phyloP scores from a whole-genome alignment of 2,888 invertebrate genomes.

The Globia sparganii region DNA sequence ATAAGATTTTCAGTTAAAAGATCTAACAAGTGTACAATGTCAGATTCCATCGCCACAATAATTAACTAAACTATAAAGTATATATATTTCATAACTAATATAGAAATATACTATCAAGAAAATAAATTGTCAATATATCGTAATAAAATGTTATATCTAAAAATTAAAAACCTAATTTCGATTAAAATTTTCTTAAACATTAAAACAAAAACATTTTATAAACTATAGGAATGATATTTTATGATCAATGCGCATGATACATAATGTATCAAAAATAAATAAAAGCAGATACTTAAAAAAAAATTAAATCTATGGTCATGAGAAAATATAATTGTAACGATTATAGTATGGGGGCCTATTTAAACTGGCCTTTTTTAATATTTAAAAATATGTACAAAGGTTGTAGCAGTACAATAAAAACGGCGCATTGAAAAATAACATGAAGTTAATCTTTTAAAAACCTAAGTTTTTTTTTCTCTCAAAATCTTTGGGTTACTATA shows the following conservation, averaged over 20 bases:
- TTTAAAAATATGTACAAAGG: slow-evolving; percentile 27
- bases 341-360: slow-evolving; percentile 12
- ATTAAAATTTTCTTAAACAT: slow-evolving; percentile 66
- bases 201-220: slow-evolving; percentile 70
- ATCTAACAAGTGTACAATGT: slow-evolving; percentile 34
- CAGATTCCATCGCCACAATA: slow-evolving; percentile 23
- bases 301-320: slow-evolving; percentile 50
- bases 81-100: slow-evolving; percentile 52
- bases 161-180: slow-evolving; percentile 54
- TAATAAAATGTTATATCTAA: slow-evolving; percentile 39
- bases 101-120: slow-evolving; percentile 55
- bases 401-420: slow-evolving; percentile 29
- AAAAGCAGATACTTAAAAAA: slow-evolving; percentile 42
- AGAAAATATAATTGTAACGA: slow-evolving; percentile 41
- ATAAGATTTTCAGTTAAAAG: slow-evolving; percentile 12
- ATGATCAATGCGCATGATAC: slow-evolving; percentile 54
- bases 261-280: slow-evolving; percentile 55
- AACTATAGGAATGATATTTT: slow-evolving; percentile 82
- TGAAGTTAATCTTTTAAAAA: slow-evolving; percentile 38
- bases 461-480: slow-evolving; percentile 20
- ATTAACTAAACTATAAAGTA: slow-evolving; percentile 38
- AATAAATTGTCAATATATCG: slow-evolving; percentile 63
- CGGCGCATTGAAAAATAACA: slow-evolving; percentile 36
- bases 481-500: slow-evolving; percentile 67
- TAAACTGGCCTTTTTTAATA: slow-evolving; percentile 22